Evolutionary conservation across 2,113 vertebrate species (phyloP).

Genomic region (Zosterops pallidus): DNA sequence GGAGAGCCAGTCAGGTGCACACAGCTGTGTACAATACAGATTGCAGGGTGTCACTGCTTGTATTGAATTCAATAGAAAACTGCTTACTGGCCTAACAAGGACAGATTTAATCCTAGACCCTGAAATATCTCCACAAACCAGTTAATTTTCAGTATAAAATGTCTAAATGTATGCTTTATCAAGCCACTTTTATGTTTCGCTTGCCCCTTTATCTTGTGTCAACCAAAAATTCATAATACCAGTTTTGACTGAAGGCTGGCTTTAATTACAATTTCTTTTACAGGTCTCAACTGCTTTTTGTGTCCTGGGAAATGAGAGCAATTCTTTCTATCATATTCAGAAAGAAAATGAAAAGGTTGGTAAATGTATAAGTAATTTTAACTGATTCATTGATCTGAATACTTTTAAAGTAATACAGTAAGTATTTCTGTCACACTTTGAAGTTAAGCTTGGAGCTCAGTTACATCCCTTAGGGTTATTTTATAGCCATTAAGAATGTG

Average conservation of each 20-base stretch:
- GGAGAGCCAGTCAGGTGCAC: background rate
- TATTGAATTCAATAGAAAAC: background rate
- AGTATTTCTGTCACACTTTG: constrained; percentile 77
- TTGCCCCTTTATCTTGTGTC: constrained; percentile 61
- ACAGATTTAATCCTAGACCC: background rate
- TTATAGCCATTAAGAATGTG: constrained; percentile 79
- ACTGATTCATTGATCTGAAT: constrained; percentile 76
- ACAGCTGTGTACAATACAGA: background rate
- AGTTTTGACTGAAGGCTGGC: constrained; percentile 39
- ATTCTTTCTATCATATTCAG: constrained; percentile 60
- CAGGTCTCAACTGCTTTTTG: constrained; percentile 61
- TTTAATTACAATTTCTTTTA: constrained; percentile 70
- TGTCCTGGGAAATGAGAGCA: constrained; percentile 48
- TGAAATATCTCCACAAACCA: background rate
- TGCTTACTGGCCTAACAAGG: constrained; percentile 2
- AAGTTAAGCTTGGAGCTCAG: constrained; percentile 69
- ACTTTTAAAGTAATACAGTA: constrained; percentile 72
- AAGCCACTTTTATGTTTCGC: constrained; percentile 67
- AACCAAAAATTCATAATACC: constrained; percentile 63
- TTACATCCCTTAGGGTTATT: constrained; percentile 73
- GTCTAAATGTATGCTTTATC: constrained; percentile 50
- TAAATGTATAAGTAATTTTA: constrained; percentile 73
- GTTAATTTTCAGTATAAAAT: constrained; percentile 52
- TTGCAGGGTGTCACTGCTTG: background rate
- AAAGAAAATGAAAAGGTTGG: constrained; percentile 73